Percentiles rank a stretch among this genome's conserved stretches.
Evolutionary conservation across 1,140 invertebrate genomes (phyloP).

Genomic region (Formica selysi): DNA sequence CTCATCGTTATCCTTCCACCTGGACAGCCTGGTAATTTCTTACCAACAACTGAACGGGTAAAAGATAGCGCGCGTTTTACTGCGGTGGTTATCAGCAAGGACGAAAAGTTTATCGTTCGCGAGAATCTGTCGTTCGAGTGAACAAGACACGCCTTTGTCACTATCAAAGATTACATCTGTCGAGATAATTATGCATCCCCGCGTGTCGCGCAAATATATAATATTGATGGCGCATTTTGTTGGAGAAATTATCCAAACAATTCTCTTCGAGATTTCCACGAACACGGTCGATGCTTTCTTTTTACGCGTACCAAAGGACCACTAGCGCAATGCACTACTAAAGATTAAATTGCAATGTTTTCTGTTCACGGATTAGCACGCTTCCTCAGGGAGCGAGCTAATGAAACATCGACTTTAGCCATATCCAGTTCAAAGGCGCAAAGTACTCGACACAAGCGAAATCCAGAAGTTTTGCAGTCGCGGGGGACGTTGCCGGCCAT

Average conservation of each 20-base stretch:
- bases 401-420: slow-evolving; percentile 57
- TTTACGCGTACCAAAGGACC: slow-evolving; percentile 21
- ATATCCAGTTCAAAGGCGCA: slow-evolving; percentile 67
- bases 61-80: slow-evolving; percentile 39
- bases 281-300: background rate
- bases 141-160: slow-evolving; percentile 10
- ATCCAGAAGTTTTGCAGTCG: slow-evolving; percentile 74
- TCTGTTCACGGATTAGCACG: slow-evolving; percentile 35
- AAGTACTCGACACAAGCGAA: slow-evolving; percentile 69
- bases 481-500: slow-evolving; percentile 62
- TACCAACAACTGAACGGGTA: slow-evolving; percentile 43
- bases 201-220: background rate
- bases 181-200: background rate
- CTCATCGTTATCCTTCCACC: background rate
- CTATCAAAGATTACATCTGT: slow-evolving; percentile 24
- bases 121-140: slow-evolving; percentile 22
- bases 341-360: slow-evolving; percentile 72
- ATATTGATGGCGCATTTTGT: slow-evolving; percentile 1
- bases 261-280: slow-evolving; percentile 27
- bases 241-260: slow-evolving; percentile 22
- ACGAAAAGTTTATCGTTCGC: slow-evolving; percentile 44
- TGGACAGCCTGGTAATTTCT: slow-evolving; percentile 50
- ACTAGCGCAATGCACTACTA: slow-evolving; percentile 62
- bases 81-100: slow-evolving; percentile 31
- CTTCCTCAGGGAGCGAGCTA: slow-evolving; percentile 51